Evolutionary conservation across 1,140 invertebrate genomes (phyloP), one percentile per base, ranked within the genome.

Genomic region (Drosophila fuyamai): DNA sequence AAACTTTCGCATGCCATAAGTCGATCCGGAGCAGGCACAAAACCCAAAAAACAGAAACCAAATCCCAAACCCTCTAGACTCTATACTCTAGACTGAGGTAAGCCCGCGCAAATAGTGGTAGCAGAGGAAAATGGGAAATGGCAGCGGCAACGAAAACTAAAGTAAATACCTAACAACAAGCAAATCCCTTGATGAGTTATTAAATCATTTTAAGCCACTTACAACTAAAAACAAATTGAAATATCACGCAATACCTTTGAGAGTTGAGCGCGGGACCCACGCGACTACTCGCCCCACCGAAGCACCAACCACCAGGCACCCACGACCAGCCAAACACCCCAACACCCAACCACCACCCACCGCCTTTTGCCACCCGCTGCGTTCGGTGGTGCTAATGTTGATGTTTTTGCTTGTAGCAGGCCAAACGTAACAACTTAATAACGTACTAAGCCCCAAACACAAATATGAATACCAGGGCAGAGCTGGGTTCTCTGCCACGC

Each of bases 211-310:
- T 89, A 89, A 89, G 84, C 84, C 84, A 89, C 84, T 89, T 89
- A 89, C 84, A 89, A 89, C 84, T 89, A 89, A 89, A 89, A 89
- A 89, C 84, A 89, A 89, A 89, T 89, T 89, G 84, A 89, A 89
- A 89, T 89, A 89, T 89, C 84, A 89, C 84, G 84, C 84, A 89
- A 89, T 89, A 84, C 84, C 84, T 84, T 72, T 68, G 84, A 72
- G 84, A 89, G 75, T 47, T 51, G 46, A 59, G 68, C 44, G 81
- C 67, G 50, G 43, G 51, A 56, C 79, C 83, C 79, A 79, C 82
- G 83, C 82, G 83, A 76, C 46, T 44, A 29, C 51, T 10, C 48
- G 23, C 32, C 58, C 46, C 8, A 13, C 16, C 50, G 12, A 32
- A 38, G 18, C 36, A 18, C 38, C 23, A 32, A 8, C 29, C 29